These are phyloP conservation scores for Adelphocoris suturalis DNA, from an alignment of 2,888 invertebrate species.

Conservation along the genomic window DNA sequence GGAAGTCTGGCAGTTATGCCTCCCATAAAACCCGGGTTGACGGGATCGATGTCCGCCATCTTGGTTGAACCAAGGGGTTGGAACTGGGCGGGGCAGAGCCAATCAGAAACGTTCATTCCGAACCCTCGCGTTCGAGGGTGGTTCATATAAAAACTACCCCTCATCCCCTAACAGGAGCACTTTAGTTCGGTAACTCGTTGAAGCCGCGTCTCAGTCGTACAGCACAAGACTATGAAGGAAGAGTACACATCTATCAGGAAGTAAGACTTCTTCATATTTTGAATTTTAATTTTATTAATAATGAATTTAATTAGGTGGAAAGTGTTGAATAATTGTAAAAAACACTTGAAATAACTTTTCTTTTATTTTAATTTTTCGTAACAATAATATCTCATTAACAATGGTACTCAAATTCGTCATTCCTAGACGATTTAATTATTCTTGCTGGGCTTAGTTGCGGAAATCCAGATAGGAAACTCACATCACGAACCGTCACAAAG, in stretches of 20 bases:
- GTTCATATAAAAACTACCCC: slow-evolving; percentile 27
- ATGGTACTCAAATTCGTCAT: no score
- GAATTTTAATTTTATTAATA: not conserved
- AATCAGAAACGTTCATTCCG: slow-evolving; percentile 5
- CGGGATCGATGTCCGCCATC: slow-evolving; percentile 57
- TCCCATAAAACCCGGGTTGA: not conserved
- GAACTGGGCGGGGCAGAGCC: slow-evolving; percentile 34
- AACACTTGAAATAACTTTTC: not conserved
- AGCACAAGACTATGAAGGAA: slow-evolving; percentile 48
- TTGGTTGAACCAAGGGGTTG: not conserved
- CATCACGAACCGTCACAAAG: no score
- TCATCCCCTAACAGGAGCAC: not conserved
- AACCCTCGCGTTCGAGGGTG: not conserved
- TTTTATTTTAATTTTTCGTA: not conserved
- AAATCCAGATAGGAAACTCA: no score
- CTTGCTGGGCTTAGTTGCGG: no score
- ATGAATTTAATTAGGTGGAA: not conserved
- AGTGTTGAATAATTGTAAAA: not conserved
- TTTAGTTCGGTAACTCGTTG: not conserved
- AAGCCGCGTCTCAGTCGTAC: not conserved
- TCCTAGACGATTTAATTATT: no score
- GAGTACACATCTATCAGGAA: slow-evolving; percentile 61
- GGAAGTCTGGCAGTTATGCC: not conserved
- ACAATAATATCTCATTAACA: no score
- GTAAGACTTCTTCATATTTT: slow-evolving; percentile 3